Evolutionary conservation across 1,140 invertebrate species (phyloP), one percentile per base, ranked within the genome.

Genomic region (Zaprionus vittiger): DNA sequence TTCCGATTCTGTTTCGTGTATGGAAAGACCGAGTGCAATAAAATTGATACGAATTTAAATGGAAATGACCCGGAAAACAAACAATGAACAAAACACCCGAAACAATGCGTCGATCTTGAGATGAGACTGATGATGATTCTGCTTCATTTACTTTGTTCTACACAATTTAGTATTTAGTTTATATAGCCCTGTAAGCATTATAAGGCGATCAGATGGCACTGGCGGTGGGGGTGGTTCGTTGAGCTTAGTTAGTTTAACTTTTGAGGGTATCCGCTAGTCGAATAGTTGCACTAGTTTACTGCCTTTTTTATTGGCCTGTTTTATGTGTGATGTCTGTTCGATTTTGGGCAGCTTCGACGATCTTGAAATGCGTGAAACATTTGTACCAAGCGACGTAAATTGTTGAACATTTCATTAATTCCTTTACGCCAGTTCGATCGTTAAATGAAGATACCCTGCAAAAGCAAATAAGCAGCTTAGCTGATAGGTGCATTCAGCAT

Each of bases 11-110:
- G 14, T 14, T 37, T 38, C 17, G 62, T 26, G 62, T 66, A 34
- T 17, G 44, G 80, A 77, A 68, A 54, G 64, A 77, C 62, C 44
- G 73, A 83, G 67, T 81, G 81, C 78, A 70, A 81, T 89, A 89
- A 87, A 89, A 65, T 73, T 79, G 56, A 84, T 73, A 64, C 59
- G 68, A 73, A 89, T 89, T 89, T 81, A 80, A 89, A 87, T 87
- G 73, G 74, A 79, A 81, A 81, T 72, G 73, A 87, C 69, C 83
- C 15, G 7, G 75, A 67, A 77, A 76, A 85, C 68, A 81, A 79
- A 71, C 68, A 77, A 66, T 31, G 49, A 62, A 67, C 24, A 66
- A 66, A 73, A 67, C 34, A 41, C 26, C 44, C 9, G 26, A 60
- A 44, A 73, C 73, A 72, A 60, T 72, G 37, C 61, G 38, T 37